Conservation (phyloP, 2,113 vertebrate species). For the Sceloporus undulatus region DNA sequence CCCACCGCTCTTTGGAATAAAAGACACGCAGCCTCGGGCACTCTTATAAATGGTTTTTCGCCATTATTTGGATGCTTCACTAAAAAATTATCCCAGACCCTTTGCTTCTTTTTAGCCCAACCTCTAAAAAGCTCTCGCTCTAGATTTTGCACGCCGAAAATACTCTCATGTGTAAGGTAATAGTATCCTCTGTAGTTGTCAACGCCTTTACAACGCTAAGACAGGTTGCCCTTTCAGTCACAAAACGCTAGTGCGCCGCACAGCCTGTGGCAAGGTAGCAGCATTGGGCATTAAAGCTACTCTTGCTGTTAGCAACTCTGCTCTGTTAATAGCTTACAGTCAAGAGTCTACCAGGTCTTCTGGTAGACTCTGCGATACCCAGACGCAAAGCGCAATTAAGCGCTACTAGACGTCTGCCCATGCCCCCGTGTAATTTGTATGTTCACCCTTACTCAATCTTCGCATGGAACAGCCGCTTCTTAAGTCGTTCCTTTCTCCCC, state of each 20-base stretch:
- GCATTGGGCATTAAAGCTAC: conserved; percentile 67
- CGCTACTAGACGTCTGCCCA: too few species aligned
- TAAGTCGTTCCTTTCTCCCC: too few species aligned
- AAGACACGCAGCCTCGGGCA: conserved; percentile 52
- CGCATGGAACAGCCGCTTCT: too few species aligned
- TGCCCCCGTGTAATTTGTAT: too few species aligned
- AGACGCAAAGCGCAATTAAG: too few species aligned
- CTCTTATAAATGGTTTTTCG: conserved; percentile 47
- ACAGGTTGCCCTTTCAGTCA: conserved; percentile 19
- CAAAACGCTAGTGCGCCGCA: neutral
- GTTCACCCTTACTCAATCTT: too few species aligned
- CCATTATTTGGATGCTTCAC: neutral
- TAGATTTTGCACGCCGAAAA: conserved; percentile 59
- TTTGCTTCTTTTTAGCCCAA: too few species aligned
- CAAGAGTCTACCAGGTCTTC: too few species aligned
- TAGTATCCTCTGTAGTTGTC: conserved; percentile 43
- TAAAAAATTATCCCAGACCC: neutral
- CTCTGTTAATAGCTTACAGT: too few species aligned
- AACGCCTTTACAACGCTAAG: conserved; percentile 62
- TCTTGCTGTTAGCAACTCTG: too few species aligned
- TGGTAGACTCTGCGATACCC: too few species aligned
- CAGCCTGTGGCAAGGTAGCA: conserved; percentile 53
- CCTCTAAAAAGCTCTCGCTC: conserved; percentile 42
- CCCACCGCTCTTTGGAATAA: conserved; percentile 35
- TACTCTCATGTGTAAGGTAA: conserved; percentile 49